Base-by-base conservation (phyloP, 1,140 invertebrate genomes). In the Babylonia areolata region DNA sequence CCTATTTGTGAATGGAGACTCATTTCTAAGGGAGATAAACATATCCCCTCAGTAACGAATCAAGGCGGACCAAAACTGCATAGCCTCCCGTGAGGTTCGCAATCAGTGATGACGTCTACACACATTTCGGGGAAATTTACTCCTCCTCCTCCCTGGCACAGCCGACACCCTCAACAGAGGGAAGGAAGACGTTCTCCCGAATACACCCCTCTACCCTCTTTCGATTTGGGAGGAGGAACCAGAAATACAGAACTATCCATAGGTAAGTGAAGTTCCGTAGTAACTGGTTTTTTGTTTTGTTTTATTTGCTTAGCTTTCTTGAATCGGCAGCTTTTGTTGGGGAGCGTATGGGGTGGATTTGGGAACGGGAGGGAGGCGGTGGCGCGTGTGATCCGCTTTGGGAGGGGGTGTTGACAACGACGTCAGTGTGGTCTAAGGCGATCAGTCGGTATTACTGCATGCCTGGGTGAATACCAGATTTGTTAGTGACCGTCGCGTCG, bases 391-490 rank as follows among this genome's bases (percentile, higher is more conserved):
- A 64, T 64, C 58, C 20, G 58, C 17, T 64, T 64, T 64, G 58
- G 58, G 58, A 64, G 58, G 58, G 58, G 58, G 58, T 64, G 58
- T 64, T 64, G 58, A 64, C 58, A n/a, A 64, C 58, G 58, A 64
- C 20, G 28, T 64, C 28, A 64, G 58, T 12, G 58, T 64, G 28
- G 58, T 28, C 15, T 64, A 64, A 64, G 58, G 58, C 58, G 58
- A 64, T 64, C 58, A 64, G 20, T 28, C 20, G 58, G 58, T 23
- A 28, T 64, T 64, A 64, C 23, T 23, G 58, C 58, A 64, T 64
- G 58, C 58, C 23, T 64, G 12, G 58, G 58, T 64, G 58, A 64
- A 1, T 64, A 64, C 6, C 58, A 64, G 28, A 64, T 64, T 64
- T 64, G 28, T 64, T n/a, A 23, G 15, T 64, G 58, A 64, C 58